Evolutionary conservation across 64 coral and sea anemone species (phyloP).

Genomic region (Pocillopora verrucosa): DNA sequence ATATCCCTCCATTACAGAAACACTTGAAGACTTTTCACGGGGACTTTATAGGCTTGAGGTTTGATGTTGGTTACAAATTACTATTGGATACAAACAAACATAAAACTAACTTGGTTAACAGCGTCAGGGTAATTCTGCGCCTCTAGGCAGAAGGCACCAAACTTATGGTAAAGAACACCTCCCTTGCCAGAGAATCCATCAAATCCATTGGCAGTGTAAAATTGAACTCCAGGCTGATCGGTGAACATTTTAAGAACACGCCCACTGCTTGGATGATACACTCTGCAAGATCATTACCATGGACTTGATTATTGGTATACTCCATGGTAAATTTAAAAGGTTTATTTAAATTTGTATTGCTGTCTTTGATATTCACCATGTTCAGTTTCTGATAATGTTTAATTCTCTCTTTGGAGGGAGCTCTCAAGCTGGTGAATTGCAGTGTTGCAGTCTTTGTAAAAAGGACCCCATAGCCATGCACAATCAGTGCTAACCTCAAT

Average conservation of each 20-base stretch:
- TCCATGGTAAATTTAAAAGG: not conserved
- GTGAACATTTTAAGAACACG: constrained; percentile 81
- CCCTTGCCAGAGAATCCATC: constrained; percentile 73
- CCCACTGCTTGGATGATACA: constrained; percentile 63
- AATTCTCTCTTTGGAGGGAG: too few relatives aligned
- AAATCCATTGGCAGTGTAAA: constrained; percentile 85
- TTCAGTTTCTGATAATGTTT: too few relatives aligned
- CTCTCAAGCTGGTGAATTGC: too few relatives aligned
- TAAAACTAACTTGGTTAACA: constrained; percentile 70
- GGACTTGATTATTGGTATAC: not conserved
- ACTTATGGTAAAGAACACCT: constrained; percentile 77
- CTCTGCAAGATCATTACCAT: constrained; percentile 36
- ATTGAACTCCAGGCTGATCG: constrained; percentile 81
- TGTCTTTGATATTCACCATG: too few relatives aligned
- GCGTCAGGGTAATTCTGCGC: constrained; percentile 89
- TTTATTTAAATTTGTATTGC: not conserved
- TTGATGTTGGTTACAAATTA: not conserved
- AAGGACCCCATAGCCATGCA: too few relatives aligned
- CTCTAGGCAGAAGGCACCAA: constrained; percentile 84
- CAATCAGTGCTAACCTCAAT: too few relatives aligned
- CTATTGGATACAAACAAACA: not conserved
- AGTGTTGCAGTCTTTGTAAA: too few relatives aligned
- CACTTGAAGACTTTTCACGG: too few relatives aligned
- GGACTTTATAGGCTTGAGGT: too few relatives aligned
- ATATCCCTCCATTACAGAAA: too few relatives aligned